phyloP scores from a whole-genome alignment of 2,888 invertebrate genomes.

The Cantharis rufa region DNA sequence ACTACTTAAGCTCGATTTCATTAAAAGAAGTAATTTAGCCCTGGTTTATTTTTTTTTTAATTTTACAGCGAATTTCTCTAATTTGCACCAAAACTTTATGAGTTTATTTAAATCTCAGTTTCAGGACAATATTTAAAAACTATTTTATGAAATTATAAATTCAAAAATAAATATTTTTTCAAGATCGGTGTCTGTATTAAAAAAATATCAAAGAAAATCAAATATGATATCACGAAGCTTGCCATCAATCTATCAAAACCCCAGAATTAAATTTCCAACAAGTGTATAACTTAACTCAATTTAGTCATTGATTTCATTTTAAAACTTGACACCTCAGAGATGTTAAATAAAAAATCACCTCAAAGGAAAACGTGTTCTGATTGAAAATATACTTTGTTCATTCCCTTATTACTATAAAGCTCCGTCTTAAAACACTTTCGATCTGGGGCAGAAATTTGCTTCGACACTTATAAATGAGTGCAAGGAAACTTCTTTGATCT shows the following conservation, averaged over 20 bases:
- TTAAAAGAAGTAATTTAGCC: neutral
- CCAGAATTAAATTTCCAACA: slow-evolving; percentile 37
- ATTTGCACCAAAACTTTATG: neutral
- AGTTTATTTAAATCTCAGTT: too few relatives aligned
- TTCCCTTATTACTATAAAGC: slow-evolving; percentile 13
- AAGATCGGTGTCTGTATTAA: neutral
- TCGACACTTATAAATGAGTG: slow-evolving; percentile 4
- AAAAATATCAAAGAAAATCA: neutral
- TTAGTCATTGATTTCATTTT: slow-evolving; percentile 45
- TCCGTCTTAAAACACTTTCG: neutral
- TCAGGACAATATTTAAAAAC: too few relatives aligned
- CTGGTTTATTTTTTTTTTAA: neutral
- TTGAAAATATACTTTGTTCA: slow-evolving; percentile 32
- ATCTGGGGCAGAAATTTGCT: neutral
- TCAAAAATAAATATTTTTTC: too few relatives aligned
- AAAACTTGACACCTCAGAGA: slow-evolving; percentile 44
- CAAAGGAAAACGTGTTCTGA: slow-evolving; percentile 46
- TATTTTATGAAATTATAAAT: too few relatives aligned
- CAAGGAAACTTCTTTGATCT: slow-evolving; percentile 21
- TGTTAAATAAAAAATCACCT: slow-evolving; percentile 47
- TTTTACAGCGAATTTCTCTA: neutral
- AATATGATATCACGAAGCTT: slow-evolving; percentile 5
- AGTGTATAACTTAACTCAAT: slow-evolving; percentile 41
- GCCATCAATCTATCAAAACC: slow-evolving; percentile 26
- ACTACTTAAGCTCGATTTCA: neutral